phyloP scores from a whole-genome alignment of 2,797 vertebrate species.

The Anguilla marmorata region DNA sequence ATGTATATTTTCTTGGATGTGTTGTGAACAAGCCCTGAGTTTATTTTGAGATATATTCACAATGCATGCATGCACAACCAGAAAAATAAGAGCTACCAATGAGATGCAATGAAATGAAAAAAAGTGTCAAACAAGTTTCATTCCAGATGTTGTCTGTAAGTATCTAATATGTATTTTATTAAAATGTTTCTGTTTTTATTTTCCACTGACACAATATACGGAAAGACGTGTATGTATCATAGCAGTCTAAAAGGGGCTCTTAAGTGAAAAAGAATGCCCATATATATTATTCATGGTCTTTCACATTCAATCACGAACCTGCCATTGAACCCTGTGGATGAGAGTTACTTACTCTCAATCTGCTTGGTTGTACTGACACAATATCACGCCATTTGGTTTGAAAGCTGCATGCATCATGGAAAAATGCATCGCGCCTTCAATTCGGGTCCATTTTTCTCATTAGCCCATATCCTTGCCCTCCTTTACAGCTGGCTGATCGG shows the following conservation, averaged over 20 bases:
- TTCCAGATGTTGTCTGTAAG: neutral
- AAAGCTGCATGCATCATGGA: conserved; percentile 54
- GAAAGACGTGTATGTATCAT: neutral
- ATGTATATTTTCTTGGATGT: neutral
- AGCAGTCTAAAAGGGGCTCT: neutral
- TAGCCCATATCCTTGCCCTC: conserved; percentile 86
- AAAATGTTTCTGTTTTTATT: neutral
- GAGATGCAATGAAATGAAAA: neutral
- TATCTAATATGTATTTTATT: neutral
- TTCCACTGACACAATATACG: neutral
- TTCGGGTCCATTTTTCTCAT: conserved; percentile 87
- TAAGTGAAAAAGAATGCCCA: conserved; percentile 15
- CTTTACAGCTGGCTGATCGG: conserved; percentile 92
- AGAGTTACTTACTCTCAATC: conserved; percentile 73
- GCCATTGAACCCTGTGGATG: conserved; percentile 55
- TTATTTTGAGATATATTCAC: too few species aligned
- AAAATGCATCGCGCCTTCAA: conserved; percentile 74
- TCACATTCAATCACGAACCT: conserved; percentile 43
- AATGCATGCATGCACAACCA: too few species aligned
- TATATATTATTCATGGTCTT: conserved; percentile 28
- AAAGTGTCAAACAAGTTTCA: neutral
- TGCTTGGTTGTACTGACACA: conserved; percentile 58
- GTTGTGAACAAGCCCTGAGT: too few species aligned
- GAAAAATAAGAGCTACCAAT: too few species aligned
- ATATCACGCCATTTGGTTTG: conserved; percentile 64